Percentiles rank a stretch among this genome's conserved stretches.
Conservation (phyloP, 2,113 vertebrate genomes). For the Cyprinus carpio region DNA sequence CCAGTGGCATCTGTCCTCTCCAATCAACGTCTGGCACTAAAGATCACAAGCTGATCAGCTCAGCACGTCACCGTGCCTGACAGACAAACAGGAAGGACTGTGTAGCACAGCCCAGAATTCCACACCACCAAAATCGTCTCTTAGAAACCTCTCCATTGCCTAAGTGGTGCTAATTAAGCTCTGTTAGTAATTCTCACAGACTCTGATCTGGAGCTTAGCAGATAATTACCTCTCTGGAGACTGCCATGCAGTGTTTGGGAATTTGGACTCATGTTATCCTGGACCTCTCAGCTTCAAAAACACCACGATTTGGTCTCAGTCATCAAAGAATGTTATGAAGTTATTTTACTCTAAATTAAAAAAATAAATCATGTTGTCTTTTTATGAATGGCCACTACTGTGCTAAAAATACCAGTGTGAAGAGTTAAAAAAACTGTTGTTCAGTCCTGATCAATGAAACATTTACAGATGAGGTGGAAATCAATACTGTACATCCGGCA, state of each 20-base stretch:
- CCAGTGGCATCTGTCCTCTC: background rate
- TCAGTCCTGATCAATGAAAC: background rate
- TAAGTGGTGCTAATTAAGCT: constrained; percentile 8
- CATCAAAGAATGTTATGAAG: background rate
- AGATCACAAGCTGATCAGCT: background rate
- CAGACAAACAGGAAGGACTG: background rate
- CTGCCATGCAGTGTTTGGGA: background rate
- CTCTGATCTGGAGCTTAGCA: constrained; percentile 1
- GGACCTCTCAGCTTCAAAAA: background rate
- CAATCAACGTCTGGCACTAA: background rate
- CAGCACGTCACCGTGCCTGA: background rate
- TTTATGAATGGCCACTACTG: background rate
- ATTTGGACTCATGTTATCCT: background rate
- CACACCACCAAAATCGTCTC: background rate
- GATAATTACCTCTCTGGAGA: constrained; percentile 28
- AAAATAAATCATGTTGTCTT: background rate
- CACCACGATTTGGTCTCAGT: background rate
- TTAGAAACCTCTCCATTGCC: background rate
- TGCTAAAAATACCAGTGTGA: background rate
- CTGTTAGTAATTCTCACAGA: constrained; percentile 21
- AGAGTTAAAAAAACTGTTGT: constrained; percentile 9
- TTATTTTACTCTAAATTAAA: background rate
- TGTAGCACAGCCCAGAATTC: background rate
- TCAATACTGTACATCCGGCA: background rate
- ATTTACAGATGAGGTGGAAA: background rate